Base-by-base conservation (phyloP, 2,888 invertebrate genomes). In the Fissipunctia ypsillon region DNA sequence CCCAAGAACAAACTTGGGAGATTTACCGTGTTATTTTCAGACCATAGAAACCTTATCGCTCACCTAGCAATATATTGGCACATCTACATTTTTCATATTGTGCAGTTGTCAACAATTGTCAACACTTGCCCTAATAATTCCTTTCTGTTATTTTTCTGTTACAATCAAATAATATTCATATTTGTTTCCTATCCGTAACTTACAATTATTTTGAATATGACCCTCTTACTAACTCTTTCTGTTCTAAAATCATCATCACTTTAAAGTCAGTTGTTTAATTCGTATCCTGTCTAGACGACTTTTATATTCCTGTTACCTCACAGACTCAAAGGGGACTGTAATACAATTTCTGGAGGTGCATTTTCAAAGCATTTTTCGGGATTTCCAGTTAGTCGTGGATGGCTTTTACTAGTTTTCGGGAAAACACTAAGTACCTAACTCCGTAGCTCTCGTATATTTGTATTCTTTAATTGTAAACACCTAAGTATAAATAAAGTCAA, bases 221-320 rank as follows among this genome's bases (percentile, higher is more conserved):
- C n/a, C n/a, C n/a, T n/a, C n/a, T 2, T 28, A 14, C 10, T 19
- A 65, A 43, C 35, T 9, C n/a, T 28, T 69, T 70, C 22, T 25
- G 25, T 41, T 43, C 61, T n/a, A 25, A 38, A 68, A 73, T 80
- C 57, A 57, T 66, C 74, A 64, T 52, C 31, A 22, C 45, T 71
- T 56, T 48, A 64, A 43, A 14, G 48, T 28, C 31, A 28, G 43
- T 48, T 63, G 59, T 59, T 84, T 60, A 10, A 43, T 52, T 19
- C 65, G 60, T 63, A 73, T 84, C 82, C 84, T 70, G 84, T 84
- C 84, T 84, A 82, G 84, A 84, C 84, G 19, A 38, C 25, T 81
- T 81, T 81, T 72, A 84, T 81, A 67, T 70, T 64, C 48, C 35
- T 57, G 25, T 57, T 59, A 63, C 38, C 31, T 38, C 38, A 67